Evolutionary conservation across 2,797 vertebrate species (phyloP).

Genomic region (Myotis planiceps): DNA sequence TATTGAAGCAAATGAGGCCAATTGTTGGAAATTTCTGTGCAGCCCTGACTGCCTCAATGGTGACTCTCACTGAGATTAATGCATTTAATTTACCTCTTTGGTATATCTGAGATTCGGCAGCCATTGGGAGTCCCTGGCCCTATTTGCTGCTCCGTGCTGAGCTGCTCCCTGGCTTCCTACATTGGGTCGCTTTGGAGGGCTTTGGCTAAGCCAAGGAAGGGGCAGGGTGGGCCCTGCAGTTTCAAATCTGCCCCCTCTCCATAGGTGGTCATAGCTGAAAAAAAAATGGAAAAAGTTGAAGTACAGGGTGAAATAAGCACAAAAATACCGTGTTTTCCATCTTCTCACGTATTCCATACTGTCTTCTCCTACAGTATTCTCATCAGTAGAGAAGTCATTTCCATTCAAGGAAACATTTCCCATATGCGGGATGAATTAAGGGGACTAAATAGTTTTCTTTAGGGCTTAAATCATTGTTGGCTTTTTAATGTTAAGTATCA

Average conservation of each 20-base stretch:
- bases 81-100: slow-evolving; percentile 84
- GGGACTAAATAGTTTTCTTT: not conserved
- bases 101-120: slow-evolving; percentile 62
- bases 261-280: not conserved
- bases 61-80: slow-evolving; percentile 81
- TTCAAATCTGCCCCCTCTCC: not conserved
- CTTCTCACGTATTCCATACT: not conserved
- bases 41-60: slow-evolving; percentile 67
- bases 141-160: not conserved
- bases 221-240: not conserved
- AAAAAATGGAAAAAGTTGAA: not conserved
- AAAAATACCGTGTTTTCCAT: not conserved
- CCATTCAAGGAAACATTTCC: not conserved
- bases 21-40: slow-evolving; percentile 81
- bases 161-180: not conserved
- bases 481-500: not conserved
- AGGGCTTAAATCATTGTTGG: not conserved
- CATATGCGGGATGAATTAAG: not conserved
- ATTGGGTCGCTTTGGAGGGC: not conserved
- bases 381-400: not conserved
- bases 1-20: slow-evolving; percentile 85
- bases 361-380: not conserved
- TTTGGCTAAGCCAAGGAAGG: not conserved
- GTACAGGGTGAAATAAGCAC: not conserved
- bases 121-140: slow-evolving; percentile 37